A percentile compares a stretch with the other conserved stretches of the same genome.
These are phyloP conservation scores for Chloroceryle inda DNA, from an alignment of 2,797 vertebrate genomes.

Conservation along the genomic window DNA sequence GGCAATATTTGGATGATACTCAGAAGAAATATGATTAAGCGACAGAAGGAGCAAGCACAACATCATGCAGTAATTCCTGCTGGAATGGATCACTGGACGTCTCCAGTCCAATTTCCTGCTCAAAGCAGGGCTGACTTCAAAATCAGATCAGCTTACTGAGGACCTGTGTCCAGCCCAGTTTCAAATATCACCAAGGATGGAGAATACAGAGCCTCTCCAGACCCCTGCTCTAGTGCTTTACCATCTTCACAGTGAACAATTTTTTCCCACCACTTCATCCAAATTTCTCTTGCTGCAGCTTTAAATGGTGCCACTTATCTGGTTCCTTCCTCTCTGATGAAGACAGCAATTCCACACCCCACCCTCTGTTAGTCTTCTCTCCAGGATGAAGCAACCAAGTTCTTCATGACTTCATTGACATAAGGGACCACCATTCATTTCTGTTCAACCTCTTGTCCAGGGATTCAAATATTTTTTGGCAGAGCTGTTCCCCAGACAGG, in stretches of 20 bases:
- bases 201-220: background rate
- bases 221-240: background rate
- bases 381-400: background rate
- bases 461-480: background rate
- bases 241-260: background rate
- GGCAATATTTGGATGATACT: background rate
- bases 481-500: background rate
- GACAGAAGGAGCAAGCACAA: background rate
- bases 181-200: background rate
- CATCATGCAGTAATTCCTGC: background rate
- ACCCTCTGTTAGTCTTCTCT: background rate
- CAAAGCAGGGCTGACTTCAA: background rate
- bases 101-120: background rate
- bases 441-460: background rate
- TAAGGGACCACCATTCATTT: fast-evolving
- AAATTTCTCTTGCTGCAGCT: background rate
- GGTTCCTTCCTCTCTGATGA: background rate
- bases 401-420: background rate
- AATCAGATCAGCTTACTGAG: background rate
- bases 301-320: background rate
- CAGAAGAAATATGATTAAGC: background rate
- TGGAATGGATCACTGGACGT: background rate
- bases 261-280: background rate
- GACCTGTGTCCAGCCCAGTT: background rate
- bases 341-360: background rate